Evolutionary conservation across 2,888 invertebrate genomes (phyloP), one percentile per base, ranked within the genome.

Genomic region (Beris morrisii): DNA sequence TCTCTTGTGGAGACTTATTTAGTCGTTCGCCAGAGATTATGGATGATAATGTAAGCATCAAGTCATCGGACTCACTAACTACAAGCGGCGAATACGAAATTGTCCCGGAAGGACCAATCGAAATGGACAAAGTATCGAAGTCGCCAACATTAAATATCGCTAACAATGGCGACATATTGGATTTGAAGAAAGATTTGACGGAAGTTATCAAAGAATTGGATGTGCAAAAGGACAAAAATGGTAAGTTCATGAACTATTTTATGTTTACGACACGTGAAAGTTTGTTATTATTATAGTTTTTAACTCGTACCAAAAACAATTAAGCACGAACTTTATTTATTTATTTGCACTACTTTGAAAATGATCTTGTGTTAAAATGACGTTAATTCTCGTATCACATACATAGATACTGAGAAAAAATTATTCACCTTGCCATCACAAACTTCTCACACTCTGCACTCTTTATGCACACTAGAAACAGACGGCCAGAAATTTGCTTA

Each of bases 81-180:
- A 87, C 86, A 68, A 87, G 87, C 75, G 88, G 88, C 72, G 88
- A 88, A 76, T 88, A 87, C 79, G 88, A 88, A 77, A 85, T 88
- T 73, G 85, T 88, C 67, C 85, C 83, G 70, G 84, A 84, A 53
- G 82, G 81, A 67, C 83, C 76, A 12, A 44, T 53, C 9, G 65
- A 64, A 54, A 71, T 75, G 70, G 77, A 78, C 67, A 15, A 72
- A 72, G 46, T 38, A 15, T 61, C 61, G n/a, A 52, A 52, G 38
- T 61, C 55, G 43, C 87, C 87, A 31, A 85, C 84, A 71, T 75
- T 87, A 67, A 84, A 85, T 73, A 86, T 88, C 71, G 84, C 86
- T 56, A 85, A 85, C 73, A 85, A 86, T 79, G 87, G 87, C 52
- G 85, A 87, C 77, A 80, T 87, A 57, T 84, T 85, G 74, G 88